Base-by-base conservation (phyloP, 2,888 invertebrate species). In the Drosophila peninsularis region DNA sequence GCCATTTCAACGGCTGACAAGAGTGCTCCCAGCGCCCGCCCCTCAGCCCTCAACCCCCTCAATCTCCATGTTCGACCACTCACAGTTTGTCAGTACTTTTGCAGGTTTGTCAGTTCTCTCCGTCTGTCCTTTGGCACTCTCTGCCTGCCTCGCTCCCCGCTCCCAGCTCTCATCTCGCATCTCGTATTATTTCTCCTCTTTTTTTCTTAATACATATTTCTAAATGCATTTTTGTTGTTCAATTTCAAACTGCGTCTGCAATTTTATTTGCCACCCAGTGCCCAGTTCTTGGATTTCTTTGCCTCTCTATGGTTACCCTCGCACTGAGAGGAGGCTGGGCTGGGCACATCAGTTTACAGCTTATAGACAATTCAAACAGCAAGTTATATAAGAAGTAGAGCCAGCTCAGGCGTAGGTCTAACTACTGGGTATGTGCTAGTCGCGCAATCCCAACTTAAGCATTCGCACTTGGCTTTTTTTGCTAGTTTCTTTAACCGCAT, bases 151-250 rank as follows among this genome's bases (percentile, higher is more conserved):
- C 39, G 17, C 39, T 19, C 41, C 5, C 39, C 19, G 3, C 17
- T 14, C 49, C 37, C 21, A 14, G 30, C 17, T 49, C 34, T 60
- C 65, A 19, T 44, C 60, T 49, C 58, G 42, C 44, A 42, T n/a
- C 58, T 62, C 62, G 56, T 52, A 64, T 75, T 61, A 64, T 64
- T 76, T 62, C 50, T 50, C 9, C 45, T 42, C 34, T 39, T 44
- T 66, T 67, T 61, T 71, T 71, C 57, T 68, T 56, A 45, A 65
- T 73, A 82, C 82, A 82, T 76, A 71, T 83, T 82, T 83, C 86
- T 86, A 85, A 85, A 85, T 85, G 85, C 85, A 85, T 85, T 86
- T 86, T 88, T 86, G 88, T 86, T 86, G 86, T 86, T 86, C 88
- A 85, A 85, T 88, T 88, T 81, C 66, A 55, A 84, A 84, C 83